Evolutionary conservation across 2,888 invertebrate genomes (phyloP).

Genomic region (Girardia tigrina): DNA sequence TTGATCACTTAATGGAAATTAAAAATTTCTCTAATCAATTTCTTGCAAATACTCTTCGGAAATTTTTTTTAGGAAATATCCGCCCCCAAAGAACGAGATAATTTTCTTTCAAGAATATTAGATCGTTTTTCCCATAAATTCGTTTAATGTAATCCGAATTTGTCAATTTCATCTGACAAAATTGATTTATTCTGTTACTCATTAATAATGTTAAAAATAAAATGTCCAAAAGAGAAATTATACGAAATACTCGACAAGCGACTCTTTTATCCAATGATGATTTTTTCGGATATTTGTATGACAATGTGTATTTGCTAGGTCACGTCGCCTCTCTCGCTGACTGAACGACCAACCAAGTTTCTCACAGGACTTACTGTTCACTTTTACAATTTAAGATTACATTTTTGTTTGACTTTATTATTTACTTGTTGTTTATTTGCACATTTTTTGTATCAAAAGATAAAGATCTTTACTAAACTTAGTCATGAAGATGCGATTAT

Average conservation of each 20-base stretch:
- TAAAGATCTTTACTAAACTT: neutral
- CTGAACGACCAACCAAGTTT: neutral
- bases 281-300: slow-evolving; percentile 52
- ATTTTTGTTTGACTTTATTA: neutral
- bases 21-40: slow-evolving; percentile 52
- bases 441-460: neutral
- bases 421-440: neutral
- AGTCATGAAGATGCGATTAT: slow-evolving; percentile 4
- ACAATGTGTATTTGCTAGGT: slow-evolving; percentile 53
- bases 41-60: slow-evolving; percentile 52
- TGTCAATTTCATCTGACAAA: neutral
- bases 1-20: slow-evolving; percentile 49
- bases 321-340: slow-evolving; percentile 48
- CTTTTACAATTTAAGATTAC: slow-evolving; percentile 2
- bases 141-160: too few relatives aligned
- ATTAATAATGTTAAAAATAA: slow-evolving; percentile 54
- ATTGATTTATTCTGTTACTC: slow-evolving; percentile 51
- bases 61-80: slow-evolving; percentile 51
- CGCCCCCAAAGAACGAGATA: slow-evolving; percentile 50
- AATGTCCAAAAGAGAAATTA: slow-evolving; percentile 54
- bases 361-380: neutral
- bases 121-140: slow-evolving; percentile 52
- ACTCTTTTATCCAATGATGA: slow-evolving; percentile 47
- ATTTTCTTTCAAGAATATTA: slow-evolving; percentile 50
- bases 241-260: slow-evolving; percentile 53